Base-by-base conservation (phyloP, 1,140 invertebrate genomes). In the Wasmannia auropunctata region DNA sequence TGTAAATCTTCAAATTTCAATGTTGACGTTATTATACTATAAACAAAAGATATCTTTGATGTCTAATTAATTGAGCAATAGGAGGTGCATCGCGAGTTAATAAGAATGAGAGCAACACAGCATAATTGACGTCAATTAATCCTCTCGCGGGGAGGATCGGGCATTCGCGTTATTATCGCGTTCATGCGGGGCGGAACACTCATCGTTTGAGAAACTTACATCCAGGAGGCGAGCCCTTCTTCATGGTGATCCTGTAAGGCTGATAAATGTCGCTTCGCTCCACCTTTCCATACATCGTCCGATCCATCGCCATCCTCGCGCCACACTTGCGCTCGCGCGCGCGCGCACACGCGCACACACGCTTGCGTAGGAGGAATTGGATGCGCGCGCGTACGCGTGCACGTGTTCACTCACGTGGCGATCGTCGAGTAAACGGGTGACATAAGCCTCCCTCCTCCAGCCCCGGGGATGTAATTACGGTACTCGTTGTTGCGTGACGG, bases 211-310 rank as follows among this genome's bases (percentile, higher is more conserved):
- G 7, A 65, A 85, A 97, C 97, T 98, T 96, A 98, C 97, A 98
- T 95, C 97, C 97, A 87, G 97, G 97, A 88, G 97, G 96, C 86
- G 97, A 97, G 90, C 97, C 97, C 93, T 97, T 97, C 94, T 97
- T 97, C 89, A 97, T 96, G 1, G 97, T 97, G 92, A 97, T 97
- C 93, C 97, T 96, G 93, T 97, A 98, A 31, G 97, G 97, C 91
- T 97, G 97, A 94, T 97, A 97, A 91, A 96, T 97, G 63, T 92
- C 86, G 86, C 97, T 97, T 16, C 97, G 97, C 91, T 97, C 96
- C 86, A 98, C 95, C 95, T 98, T 98, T 81, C 97, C 97, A 93
- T 98, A 98, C 97, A 98, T 98, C 92, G 97, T 97, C 92, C 97
- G 96, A 96, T 98, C 97, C 97, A 98, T 98, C 83, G 92, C 91